A percentile compares a stretch with the other conserved stretches of the same genome.
phyloP scores from a whole-genome alignment of 2,113 vertebrate genomes.

The Laticauda colubrina region DNA sequence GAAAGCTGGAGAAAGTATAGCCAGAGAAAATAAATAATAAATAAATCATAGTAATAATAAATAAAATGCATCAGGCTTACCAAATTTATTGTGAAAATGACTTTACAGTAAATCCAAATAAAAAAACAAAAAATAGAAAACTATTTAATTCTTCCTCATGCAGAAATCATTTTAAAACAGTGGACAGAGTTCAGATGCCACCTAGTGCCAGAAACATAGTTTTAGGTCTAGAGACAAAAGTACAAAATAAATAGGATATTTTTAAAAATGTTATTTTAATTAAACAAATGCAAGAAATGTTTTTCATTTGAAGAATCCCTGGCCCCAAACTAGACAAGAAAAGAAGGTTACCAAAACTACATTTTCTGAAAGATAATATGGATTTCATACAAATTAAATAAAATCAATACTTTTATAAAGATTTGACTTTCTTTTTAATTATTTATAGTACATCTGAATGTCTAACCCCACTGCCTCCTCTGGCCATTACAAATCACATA shows the following conservation, averaged over 20 bases:
- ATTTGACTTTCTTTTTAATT: not conserved
- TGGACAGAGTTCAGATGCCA: slow-evolving; percentile 46
- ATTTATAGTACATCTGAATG: too few relatives aligned
- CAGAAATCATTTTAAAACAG: not conserved
- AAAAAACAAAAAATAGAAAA: not conserved
- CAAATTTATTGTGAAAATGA: slow-evolving; percentile 30
- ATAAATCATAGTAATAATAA: slow-evolving; percentile 9
- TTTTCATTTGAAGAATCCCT: not conserved
- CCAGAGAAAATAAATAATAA: slow-evolving; percentile 3
- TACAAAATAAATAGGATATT: not conserved
- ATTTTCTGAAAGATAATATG: not conserved
- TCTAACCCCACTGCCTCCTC: not conserved
- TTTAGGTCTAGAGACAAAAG: not conserved
- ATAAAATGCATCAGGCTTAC: slow-evolving; percentile 12
- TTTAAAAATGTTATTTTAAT: not conserved
- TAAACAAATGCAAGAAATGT: not conserved
- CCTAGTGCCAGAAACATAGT: slow-evolving; percentile 52
- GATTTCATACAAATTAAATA: not conserved
- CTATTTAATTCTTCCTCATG: not conserved
- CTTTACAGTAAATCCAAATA: slow-evolving; percentile 21
- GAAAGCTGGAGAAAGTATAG: not conserved
- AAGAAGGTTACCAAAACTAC: not conserved
- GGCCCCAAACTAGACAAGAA: not conserved
- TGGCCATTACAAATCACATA: not conserved
- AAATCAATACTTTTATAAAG: not conserved